phyloP scores from a whole-genome alignment of 2,888 invertebrate genomes.

The Synergus itoensis region DNA sequence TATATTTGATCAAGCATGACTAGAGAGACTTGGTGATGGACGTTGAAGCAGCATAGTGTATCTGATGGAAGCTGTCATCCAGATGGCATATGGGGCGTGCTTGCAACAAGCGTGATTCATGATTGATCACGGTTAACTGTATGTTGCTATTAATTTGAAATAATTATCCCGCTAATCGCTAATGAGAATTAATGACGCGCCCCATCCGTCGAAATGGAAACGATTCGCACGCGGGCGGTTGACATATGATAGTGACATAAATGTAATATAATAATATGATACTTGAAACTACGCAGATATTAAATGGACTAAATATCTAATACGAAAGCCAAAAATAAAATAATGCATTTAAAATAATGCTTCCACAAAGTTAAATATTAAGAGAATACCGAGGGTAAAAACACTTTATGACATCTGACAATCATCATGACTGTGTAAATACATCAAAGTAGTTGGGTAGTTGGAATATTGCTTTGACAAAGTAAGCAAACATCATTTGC shows the following conservation, averaged over 20 bases:
- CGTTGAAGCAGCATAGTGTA: slow-evolving; percentile 5
- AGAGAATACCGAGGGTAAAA: too few species aligned
- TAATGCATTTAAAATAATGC: too few species aligned
- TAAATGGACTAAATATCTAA: too few species aligned
- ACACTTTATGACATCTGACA: too few species aligned
- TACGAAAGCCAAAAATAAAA: too few species aligned
- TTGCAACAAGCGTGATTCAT: slow-evolving; percentile 58
- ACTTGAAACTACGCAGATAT: too few species aligned
- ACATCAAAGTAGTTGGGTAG: background rate
- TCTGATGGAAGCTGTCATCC: slow-evolving; percentile 19
- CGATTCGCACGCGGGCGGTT: slow-evolving; percentile 50
- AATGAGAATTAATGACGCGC: slow-evolving; percentile 63
- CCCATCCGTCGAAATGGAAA: slow-evolving; percentile 54
- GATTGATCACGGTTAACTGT: slow-evolving; percentile 62
- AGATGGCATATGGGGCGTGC: slow-evolving; percentile 8
- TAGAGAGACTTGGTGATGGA: slow-evolving; percentile 28
- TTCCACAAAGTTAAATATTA: too few species aligned
- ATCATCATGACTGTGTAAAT: background rate
- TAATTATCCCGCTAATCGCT: slow-evolving; percentile 60
- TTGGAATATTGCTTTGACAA: slow-evolving; percentile 6
- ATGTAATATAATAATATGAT: background rate
- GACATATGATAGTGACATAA: background rate
- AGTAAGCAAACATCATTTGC: slow-evolving; percentile 23
- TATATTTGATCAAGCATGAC: slow-evolving; percentile 15
- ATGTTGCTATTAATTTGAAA: slow-evolving; percentile 66